Conservation (phyloP, 2,113 vertebrate genomes). For the Speoplatyrhinus poulsoni region DNA sequence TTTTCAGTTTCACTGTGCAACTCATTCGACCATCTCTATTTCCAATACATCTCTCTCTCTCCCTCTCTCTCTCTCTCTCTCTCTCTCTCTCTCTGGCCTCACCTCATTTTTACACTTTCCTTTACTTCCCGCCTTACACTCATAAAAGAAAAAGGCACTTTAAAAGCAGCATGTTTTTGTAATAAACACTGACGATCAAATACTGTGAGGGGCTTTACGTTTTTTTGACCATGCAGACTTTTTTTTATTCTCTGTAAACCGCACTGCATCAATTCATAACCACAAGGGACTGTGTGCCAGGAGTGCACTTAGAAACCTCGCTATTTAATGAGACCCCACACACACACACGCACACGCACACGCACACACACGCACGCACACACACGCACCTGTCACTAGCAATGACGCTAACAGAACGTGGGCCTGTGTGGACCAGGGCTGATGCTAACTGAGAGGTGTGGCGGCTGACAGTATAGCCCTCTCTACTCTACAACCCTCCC, state of each 20-base stretch:
- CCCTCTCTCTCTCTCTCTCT: neutral
- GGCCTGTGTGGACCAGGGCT: conserved; percentile 8
- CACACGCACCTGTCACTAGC: neutral
- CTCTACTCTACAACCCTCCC: neutral
- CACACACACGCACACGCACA: too few species aligned
- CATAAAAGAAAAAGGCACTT: conserved; percentile 32
- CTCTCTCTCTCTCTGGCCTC: neutral
- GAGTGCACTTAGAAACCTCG: conserved; percentile 42
- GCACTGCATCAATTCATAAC: conserved; percentile 52
- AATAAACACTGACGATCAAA: conserved; percentile 44
- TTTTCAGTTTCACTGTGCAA: conserved; percentile 26
- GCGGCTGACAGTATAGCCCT: neutral
- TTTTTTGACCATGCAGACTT: conserved; percentile 13
- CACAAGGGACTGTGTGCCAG: conserved; percentile 41
- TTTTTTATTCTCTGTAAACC: conserved; percentile 39
- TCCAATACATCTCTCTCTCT: neutral
- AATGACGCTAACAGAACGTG: neutral
- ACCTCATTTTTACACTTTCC: conserved; percentile 16
- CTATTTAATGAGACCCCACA: too few species aligned
- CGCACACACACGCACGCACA: neutral
- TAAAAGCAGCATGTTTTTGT: conserved; percentile 49
- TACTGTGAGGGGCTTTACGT: conserved; percentile 13
- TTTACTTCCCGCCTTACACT: conserved; percentile 26
- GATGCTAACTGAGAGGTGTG: neutral
- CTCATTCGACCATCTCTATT: neutral